Evolutionary conservation across 2,113 vertebrate genomes (phyloP).

Genomic region (Alligator mississippiensis): DNA sequence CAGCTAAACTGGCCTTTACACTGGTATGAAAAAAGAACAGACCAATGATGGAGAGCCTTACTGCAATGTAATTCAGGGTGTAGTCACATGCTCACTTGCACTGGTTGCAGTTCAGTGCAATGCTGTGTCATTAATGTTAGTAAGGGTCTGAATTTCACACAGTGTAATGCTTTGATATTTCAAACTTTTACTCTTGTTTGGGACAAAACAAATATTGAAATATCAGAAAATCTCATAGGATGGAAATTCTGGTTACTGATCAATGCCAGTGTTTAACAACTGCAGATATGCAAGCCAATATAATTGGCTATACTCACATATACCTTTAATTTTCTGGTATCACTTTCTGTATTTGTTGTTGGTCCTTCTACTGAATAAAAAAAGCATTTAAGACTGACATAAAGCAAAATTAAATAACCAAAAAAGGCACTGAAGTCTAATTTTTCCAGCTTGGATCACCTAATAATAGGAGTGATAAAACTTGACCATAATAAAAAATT

Average conservation of each 20-base stretch:
- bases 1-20: neutral
- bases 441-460: neutral
- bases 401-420: neutral
- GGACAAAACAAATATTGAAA: neutral
- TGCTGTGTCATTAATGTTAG: too few species aligned
- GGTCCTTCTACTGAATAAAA: neutral
- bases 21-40: too few species aligned
- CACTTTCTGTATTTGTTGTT: constrained; percentile 25
- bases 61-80: too few species aligned
- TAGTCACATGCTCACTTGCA: too few species aligned
- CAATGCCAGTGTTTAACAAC: neutral
- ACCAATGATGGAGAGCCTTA: too few species aligned
- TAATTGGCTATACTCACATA: neutral
- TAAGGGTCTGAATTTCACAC: neutral
- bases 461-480: neutral
- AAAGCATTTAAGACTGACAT: constrained; percentile 4
- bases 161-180: neutral
- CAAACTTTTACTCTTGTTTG: neutral
- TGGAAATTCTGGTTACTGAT: neutral
- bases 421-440: neutral
- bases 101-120: neutral
- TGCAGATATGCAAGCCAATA: neutral
- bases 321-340: neutral
- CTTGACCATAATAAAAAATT: fast-evolving
- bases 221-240: neutral